Evolutionary conservation across 2,888 invertebrate genomes (phyloP), one percentile per base, ranked within the genome.

Genomic region (Synanthedon myopaeformis): DNA sequence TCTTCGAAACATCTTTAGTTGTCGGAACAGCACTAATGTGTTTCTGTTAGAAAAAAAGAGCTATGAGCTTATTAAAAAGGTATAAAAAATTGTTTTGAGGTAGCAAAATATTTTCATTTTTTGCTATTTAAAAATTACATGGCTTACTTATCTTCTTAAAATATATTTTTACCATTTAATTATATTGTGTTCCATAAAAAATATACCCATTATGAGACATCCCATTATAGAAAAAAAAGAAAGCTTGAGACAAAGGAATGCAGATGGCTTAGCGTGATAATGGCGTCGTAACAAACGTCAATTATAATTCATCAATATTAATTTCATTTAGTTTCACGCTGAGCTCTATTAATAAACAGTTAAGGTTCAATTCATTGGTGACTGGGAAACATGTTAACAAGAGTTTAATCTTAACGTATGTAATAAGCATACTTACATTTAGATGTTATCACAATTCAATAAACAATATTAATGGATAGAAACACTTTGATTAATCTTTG

Each of bases 291-390:
- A 62, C 62, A 65, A 65, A 61, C 63, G 62, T 61, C 63, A 63
- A 65, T 65, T 61, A 64, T 58, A 61, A 63, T 62, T 61, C 61
- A 63, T 62, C 62, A 65, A 62, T 62, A 65, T 61, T 61, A 62
- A 65, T 65, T 62, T 61, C 56, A 61, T 60, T 54, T 57, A 52
- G 17, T 49, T 12, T 49, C 19, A 17, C 49, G 45, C 45, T 45
- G 17, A 49, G 19, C 49, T 17, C 17, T 49, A 45, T 45, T n/a
- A 13, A 45, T 45, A 14, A 45, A 45, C 5, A n/a, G 14, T 45
- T 45, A 45, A 45, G 45, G 14, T 45, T 45, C 45, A 45, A 45
- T 35, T 35, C 10, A 3, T 35, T 35, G 35, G 35, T 35, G 45
- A 45, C 14, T 13, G 6, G 6, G 45, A 45, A 13, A n/a, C 13